Conservation (phyloP, 2,797 vertebrate species). For the Argentina silus region DNA sequence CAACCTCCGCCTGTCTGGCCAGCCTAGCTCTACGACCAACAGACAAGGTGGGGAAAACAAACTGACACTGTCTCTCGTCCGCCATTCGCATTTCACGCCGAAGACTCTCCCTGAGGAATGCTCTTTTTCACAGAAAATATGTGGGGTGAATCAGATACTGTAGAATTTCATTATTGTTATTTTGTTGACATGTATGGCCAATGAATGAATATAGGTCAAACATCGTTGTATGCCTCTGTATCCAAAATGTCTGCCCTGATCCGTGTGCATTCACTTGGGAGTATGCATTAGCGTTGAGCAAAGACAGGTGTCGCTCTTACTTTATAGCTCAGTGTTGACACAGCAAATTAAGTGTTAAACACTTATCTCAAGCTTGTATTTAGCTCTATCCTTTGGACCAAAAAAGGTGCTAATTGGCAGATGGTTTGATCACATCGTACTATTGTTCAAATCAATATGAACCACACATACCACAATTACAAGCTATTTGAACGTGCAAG, state of each 20-base stretch:
- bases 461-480: not conserved
- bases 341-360: not conserved
- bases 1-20: slow-evolving; percentile 60
- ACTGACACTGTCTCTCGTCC: slow-evolving; percentile 73
- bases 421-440: slow-evolving; percentile 2
- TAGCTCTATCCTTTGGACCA: not conserved
- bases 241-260: slow-evolving; percentile 64
- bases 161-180: slow-evolving; percentile 51
- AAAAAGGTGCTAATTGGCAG: not conserved
- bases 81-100: slow-evolving; percentile 75
- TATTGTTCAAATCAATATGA: slow-evolving; percentile 2
- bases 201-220: slow-evolving; percentile 68
- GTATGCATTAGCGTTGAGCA: slow-evolving; percentile 32
- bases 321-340: slow-evolving; percentile 4
- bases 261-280: slow-evolving; percentile 26
- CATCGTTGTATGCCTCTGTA: slow-evolving; percentile 47
- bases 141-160: slow-evolving; percentile 47
- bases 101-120: slow-evolving; percentile 47
- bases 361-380: not conserved
- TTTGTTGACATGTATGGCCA: slow-evolving; percentile 27
- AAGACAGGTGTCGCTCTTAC: slow-evolving; percentile 60
- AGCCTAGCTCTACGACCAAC: slow-evolving; percentile 50
- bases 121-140: slow-evolving; percentile 62
- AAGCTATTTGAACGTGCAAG: slow-evolving; percentile 11
- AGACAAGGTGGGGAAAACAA: slow-evolving; percentile 74